A percentile compares a stretch with the other conserved stretches of the same genome.
These are phyloP conservation scores for Epinephelus fuscoguttatus DNA, from an alignment of 2,113 vertebrate genomes.

Conservation along the genomic window DNA sequence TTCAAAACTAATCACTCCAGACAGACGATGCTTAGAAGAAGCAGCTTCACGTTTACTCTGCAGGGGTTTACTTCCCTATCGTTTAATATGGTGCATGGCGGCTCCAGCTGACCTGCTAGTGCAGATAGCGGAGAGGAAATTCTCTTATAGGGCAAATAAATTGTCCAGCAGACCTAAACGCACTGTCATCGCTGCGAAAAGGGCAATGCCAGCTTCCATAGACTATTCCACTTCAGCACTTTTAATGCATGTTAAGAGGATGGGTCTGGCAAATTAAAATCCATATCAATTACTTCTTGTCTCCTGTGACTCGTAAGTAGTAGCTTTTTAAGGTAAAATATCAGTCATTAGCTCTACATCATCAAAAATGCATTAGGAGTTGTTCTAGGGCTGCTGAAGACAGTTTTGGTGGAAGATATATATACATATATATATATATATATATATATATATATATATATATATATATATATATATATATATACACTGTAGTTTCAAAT, in stretches of 20 bases:
- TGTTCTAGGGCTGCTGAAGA: slow-evolving; percentile 36
- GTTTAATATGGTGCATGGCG: slow-evolving; percentile 36
- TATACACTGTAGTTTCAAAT: slow-evolving; percentile 29
- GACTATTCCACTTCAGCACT: slow-evolving; percentile 63
- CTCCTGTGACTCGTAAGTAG: slow-evolving; percentile 60
- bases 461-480: slow-evolving; percentile 27
- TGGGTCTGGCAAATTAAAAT: slow-evolving; percentile 71
- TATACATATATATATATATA: slow-evolving; percentile 18
- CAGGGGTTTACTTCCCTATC: slow-evolving; percentile 17
- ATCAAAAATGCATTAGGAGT: slow-evolving; percentile 69
- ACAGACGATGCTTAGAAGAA: slow-evolving; percentile 31
- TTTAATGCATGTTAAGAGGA: slow-evolving; percentile 73
- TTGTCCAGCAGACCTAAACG: slow-evolving; percentile 49
- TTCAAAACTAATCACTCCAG: slow-evolving; percentile 56
- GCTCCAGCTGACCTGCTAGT: slow-evolving; percentile 40
- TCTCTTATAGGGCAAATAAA: slow-evolving; percentile 65
- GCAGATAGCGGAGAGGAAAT: slow-evolving; percentile 50
- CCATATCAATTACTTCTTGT: slow-evolving; percentile 70
- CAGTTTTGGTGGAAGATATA: slow-evolving; percentile 21
- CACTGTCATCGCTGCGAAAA: slow-evolving; percentile 58
- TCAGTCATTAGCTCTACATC: slow-evolving; percentile 49
- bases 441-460: slow-evolving; percentile 18
- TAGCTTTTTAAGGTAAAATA: slow-evolving; percentile 60
- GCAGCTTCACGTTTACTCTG: slow-evolving; percentile 22
- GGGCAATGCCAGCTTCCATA: slow-evolving; percentile 65